Conservation (phyloP, 2,888 invertebrate species). For the Caenorhabditis uteleia region DNA sequence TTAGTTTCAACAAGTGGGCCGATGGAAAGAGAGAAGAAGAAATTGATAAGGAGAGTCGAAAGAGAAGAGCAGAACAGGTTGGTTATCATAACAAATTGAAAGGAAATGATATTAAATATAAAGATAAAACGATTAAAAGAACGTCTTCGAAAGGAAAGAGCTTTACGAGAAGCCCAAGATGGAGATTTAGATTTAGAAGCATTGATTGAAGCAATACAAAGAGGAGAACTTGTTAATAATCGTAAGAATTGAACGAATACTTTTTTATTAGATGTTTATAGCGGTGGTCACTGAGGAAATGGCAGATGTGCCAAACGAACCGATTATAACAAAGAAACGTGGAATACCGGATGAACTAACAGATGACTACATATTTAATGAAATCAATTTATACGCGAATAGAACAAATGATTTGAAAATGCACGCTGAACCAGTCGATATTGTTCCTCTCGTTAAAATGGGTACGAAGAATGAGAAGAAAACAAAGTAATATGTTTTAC, state of each 20-base stretch:
- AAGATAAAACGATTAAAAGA: constrained; percentile 60
- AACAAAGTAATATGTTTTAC: constrained; percentile 1
- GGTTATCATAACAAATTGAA: constrained; percentile 1
- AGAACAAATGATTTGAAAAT: constrained; percentile 10
- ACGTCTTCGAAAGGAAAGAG: constrained; percentile 50
- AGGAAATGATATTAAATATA: neutral
- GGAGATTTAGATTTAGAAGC: constrained; percentile 55
- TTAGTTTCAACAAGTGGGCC: constrained; percentile 60
- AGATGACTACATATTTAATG: constrained; percentile 50
- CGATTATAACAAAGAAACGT: constrained; percentile 5
- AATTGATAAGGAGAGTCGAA: constrained; percentile 53
- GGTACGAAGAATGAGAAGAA: neutral
- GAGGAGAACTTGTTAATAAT: constrained; percentile 18
- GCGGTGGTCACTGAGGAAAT: neutral
- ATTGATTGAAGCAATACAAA: constrained; percentile 54
- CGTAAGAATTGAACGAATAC: too few relatives aligned
- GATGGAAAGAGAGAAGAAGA: constrained; percentile 57
- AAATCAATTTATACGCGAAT: constrained; percentile 42
- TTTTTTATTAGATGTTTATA: neutral
- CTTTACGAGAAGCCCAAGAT: constrained; percentile 45
- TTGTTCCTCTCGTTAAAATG: neutral
- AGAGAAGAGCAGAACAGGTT: constrained; percentile 53
- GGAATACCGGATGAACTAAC: constrained; percentile 33
- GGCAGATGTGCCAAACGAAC: neutral
- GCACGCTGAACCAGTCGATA: constrained; percentile 10